phyloP scores from a whole-genome alignment of 2,113 vertebrate species.

The Bos javanicus region DNA sequence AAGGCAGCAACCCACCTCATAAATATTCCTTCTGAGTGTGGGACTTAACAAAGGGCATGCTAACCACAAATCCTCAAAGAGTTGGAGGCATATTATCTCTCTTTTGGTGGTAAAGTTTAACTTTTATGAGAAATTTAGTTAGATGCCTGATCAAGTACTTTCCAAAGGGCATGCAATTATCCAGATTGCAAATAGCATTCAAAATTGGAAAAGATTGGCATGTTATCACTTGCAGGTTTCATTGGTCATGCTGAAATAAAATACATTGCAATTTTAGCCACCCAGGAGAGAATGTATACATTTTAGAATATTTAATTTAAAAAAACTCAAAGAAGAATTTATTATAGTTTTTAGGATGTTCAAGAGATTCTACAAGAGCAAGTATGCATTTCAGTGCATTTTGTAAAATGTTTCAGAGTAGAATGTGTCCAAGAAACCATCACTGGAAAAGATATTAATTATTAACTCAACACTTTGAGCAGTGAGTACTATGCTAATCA shows the following conservation, averaged over 20 bases:
- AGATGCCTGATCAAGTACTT: conserved; percentile 7
- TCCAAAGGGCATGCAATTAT: conserved; percentile 14
- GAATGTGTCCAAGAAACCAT: conserved; percentile 6
- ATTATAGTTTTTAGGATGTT: neutral
- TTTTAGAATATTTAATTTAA: neutral
- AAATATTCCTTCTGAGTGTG: neutral
- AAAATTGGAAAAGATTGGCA: neutral
- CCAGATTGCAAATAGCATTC: conserved; percentile 23
- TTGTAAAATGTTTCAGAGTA: neutral
- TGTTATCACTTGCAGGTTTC: neutral
- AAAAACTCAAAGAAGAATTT: neutral
- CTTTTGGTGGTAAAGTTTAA: conserved; percentile 12
- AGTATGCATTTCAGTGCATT: neutral
- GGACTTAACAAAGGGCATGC: neutral
- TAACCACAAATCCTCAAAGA: neutral
- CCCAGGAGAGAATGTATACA: neutral
- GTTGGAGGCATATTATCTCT: neutral
- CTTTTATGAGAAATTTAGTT: conserved; percentile 29
- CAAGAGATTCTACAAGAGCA: neutral
- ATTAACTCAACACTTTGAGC: conserved; percentile 15
- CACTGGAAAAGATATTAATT: neutral
- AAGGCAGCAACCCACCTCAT: neutral
- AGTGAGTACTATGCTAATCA: neutral
- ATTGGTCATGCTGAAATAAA: neutral
- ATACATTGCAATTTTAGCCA: neutral